Percentiles rank a stretch among this genome's conserved stretches.
These are phyloP conservation scores for Nannospalax galili DNA, from an alignment of 2,113 vertebrate species.

Conservation along the genomic window DNA sequence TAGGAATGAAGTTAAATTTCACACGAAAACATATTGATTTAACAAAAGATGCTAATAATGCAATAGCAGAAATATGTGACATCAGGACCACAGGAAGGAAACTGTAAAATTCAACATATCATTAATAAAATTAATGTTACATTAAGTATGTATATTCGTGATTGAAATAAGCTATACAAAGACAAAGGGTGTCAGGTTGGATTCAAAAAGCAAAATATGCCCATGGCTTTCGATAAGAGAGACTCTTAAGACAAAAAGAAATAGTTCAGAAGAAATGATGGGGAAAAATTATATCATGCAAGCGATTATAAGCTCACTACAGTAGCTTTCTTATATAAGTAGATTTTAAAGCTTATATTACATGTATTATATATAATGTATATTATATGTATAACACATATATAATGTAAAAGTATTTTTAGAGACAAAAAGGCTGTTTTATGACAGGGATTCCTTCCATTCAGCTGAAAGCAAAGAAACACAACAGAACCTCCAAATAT, in stretches of 20 bases:
- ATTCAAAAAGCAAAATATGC: neutral
- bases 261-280: neutral
- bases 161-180: neutral
- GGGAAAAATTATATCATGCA: accelerated
- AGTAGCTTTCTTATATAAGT: too few relatives aligned
- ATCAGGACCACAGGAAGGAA: neutral
- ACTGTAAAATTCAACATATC: neutral
- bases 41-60: neutral
- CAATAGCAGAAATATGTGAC: neutral
- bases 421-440: neutral
- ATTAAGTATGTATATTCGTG: neutral
- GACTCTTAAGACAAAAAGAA: neutral
- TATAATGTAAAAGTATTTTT: neutral
- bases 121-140: neutral
- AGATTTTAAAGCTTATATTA: too few relatives aligned
- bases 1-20: neutral
- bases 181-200: neutral
- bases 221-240: neutral
- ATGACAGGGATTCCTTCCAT: neutral
- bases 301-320: neutral
- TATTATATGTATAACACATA: too few relatives aligned
- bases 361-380: too few relatives aligned
- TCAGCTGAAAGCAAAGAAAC: neutral
- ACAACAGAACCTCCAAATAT: neutral
- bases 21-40: neutral